Conservation (phyloP, 2,888 invertebrate genomes). For the Tanypteryx hageni region DNA sequence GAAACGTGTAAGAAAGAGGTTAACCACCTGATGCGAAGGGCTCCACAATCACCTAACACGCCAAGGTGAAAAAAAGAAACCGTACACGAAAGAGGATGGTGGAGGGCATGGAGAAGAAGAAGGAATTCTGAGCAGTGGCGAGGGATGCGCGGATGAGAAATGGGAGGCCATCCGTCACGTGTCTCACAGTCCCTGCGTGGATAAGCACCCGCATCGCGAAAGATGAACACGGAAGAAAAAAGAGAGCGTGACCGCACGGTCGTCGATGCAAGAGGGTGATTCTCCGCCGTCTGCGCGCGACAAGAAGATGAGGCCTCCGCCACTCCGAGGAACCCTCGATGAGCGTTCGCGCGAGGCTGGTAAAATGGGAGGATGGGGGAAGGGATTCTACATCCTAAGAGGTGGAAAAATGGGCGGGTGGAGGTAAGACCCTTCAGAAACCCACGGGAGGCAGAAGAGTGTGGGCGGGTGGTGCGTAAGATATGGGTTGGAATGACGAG, state of each 20-base stretch:
- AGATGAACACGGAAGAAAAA: background rate
- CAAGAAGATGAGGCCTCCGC: background rate
- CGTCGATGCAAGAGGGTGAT: background rate
- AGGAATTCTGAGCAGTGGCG: background rate
- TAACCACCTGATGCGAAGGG: too few relatives aligned
- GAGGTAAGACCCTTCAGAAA: background rate
- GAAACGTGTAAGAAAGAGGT: too few relatives aligned
- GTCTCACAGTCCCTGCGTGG: too few relatives aligned
- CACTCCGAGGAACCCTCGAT: background rate
- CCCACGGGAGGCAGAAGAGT: background rate
- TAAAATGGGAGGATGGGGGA: background rate
- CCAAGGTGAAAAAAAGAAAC: background rate
- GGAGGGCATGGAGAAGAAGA: background rate
- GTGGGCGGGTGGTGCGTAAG: slow-evolving; percentile 7
- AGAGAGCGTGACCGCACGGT: background rate
- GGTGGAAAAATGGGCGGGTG: background rate
- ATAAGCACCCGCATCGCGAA: background rate
- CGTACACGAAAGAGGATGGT: background rate
- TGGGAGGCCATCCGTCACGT: background rate
- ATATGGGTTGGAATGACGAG: background rate
- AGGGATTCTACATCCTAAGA: background rate
- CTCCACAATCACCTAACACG: too few relatives aligned
- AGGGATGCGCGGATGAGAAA: background rate
- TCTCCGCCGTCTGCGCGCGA: background rate
- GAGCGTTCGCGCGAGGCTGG: background rate